Conservation (phyloP, 2,888 invertebrate genomes). For the Polydrusus pterygomalis region DNA sequence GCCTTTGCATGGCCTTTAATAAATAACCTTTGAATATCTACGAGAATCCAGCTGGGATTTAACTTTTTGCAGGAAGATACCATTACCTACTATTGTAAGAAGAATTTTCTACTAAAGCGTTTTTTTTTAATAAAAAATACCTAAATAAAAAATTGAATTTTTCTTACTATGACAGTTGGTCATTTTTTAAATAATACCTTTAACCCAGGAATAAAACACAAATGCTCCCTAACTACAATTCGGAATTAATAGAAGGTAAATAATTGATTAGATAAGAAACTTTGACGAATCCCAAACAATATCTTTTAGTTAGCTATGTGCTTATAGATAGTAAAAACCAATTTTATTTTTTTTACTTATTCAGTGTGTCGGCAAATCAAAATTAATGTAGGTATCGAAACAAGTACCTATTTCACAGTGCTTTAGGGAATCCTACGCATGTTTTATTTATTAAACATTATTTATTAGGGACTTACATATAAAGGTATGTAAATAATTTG, state of each 20-base stretch:
- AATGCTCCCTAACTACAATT: slow-evolving; percentile 11
- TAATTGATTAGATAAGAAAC: slow-evolving; percentile 46
- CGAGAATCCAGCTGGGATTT: too few relatives aligned
- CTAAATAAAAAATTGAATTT: too few relatives aligned
- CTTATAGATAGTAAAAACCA: slow-evolving; percentile 14
- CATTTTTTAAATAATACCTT: too few relatives aligned
- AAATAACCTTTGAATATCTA: too few relatives aligned
- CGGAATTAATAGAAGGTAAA: slow-evolving; percentile 20
- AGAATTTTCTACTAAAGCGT: too few relatives aligned
- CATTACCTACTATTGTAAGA: too few relatives aligned
- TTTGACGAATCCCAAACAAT: slow-evolving; percentile 41
- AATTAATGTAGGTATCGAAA: background rate
- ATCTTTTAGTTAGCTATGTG: slow-evolving; percentile 20
- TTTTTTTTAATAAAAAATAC: too few relatives aligned
- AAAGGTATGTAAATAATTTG: background rate
- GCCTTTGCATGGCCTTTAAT: too few relatives aligned
- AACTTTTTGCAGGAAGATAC: too few relatives aligned
- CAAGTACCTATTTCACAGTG: background rate
- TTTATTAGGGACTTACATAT: slow-evolving; percentile 6
- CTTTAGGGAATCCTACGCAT: background rate
- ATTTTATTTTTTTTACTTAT: slow-evolving; percentile 1
- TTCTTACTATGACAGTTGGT: too few relatives aligned
- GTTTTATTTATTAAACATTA: background rate
- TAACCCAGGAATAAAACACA: background rate
- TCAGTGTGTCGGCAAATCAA: background rate